These are phyloP conservation scores for Eilema griseolum DNA, from an alignment of 2,888 invertebrate genomes.

Conservation along the genomic window DNA sequence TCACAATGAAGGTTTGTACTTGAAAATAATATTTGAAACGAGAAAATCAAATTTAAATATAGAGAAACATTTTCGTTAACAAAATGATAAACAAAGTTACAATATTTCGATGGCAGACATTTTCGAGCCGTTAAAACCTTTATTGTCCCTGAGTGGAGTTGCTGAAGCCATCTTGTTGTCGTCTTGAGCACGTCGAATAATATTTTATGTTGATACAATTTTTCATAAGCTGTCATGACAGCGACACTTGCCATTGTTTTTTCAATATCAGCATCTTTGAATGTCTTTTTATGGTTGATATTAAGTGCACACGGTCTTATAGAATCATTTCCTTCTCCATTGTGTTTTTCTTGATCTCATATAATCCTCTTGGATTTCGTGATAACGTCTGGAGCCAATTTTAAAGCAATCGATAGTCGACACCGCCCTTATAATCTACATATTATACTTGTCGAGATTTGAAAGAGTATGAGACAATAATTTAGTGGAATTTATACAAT, in stretches of 20 bases:
- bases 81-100: slow-evolving; percentile 25
- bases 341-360: slow-evolving; percentile 52
- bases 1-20: not conserved
- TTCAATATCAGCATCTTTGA: slow-evolving; percentile 34
- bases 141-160: not conserved
- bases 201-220: slow-evolving; percentile 13
- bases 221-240: slow-evolving; percentile 16
- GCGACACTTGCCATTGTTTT: slow-evolving; percentile 29
- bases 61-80: slow-evolving; percentile 20
- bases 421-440: slow-evolving; percentile 40
- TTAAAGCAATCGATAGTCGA: slow-evolving; percentile 55
- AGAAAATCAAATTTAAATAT: slow-evolving; percentile 25
- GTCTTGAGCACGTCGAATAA: slow-evolving; percentile 7
- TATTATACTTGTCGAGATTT: slow-evolving; percentile 17
- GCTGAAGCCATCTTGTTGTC: slow-evolving; percentile 14
- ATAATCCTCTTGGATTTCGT: slow-evolving; percentile 40
- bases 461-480: not conserved
- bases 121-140: slow-evolving; percentile 24
- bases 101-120: slow-evolving; percentile 23
- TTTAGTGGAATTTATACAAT: not conserved
- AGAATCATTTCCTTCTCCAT: slow-evolving; percentile 33
- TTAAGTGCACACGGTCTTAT: slow-evolving; percentile 54
- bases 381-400: slow-evolving; percentile 57
- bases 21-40: slow-evolving; percentile 8
- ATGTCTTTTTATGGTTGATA: slow-evolving; percentile 34